These are phyloP conservation scores for Plebejus argus DNA, from an alignment of 2,888 invertebrate genomes.

Conservation along the genomic window DNA sequence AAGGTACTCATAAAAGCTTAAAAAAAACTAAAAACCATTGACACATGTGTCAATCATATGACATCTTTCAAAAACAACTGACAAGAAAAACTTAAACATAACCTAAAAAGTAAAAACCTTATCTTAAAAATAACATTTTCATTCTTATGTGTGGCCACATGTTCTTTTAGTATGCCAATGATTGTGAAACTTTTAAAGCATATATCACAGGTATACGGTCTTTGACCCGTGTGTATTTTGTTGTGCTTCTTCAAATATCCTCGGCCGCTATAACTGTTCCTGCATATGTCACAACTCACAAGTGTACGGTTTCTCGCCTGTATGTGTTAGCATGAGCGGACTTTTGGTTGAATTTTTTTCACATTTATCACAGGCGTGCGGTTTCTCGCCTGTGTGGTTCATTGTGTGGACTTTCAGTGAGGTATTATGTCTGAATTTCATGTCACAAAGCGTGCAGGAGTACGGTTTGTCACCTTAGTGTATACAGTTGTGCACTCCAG, in stretches of 20 bases:
- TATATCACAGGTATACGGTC: neutral
- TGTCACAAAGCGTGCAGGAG: neutral
- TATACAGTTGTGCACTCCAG: neutral
- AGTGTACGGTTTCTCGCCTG: neutral
- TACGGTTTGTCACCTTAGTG: neutral
- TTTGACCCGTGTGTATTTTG: neutral
- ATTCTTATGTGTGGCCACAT: neutral
- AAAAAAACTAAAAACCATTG: too few relatives aligned
- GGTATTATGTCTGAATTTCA: neutral
- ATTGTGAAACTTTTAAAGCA: neutral
- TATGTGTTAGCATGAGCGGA: neutral
- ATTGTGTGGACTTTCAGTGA: neutral
- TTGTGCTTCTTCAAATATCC: neutral
- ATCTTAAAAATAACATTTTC: neutral
- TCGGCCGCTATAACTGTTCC: neutral
- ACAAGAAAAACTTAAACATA: too few relatives aligned
- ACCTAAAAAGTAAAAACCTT: too few relatives aligned
- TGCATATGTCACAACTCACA: neutral
- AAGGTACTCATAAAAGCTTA: too few relatives aligned
- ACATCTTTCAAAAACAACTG: too few relatives aligned
- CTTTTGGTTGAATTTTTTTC: neutral
- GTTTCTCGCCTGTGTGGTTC: slow-evolving; percentile 12
- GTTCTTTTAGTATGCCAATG: neutral
- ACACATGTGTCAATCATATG: too few relatives aligned
- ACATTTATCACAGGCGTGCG: neutral